Conservation (phyloP, 2,888 invertebrate genomes). For the Ephialtes manifestator region DNA sequence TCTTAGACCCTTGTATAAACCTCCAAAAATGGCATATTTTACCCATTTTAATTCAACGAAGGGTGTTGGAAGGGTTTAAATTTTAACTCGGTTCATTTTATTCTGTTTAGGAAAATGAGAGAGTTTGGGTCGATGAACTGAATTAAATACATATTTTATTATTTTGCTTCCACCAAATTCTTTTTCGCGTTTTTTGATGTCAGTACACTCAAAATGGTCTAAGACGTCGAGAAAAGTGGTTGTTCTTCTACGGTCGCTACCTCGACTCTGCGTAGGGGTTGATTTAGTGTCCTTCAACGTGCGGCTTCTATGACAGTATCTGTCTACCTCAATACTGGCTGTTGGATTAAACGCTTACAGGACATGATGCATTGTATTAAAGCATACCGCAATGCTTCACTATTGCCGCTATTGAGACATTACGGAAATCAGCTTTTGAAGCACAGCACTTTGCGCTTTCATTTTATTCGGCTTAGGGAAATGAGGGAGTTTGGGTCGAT, state of each 20-base stretch:
- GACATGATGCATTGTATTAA: not conserved
- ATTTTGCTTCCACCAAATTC: too few relatives aligned
- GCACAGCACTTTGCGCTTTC: not conserved
- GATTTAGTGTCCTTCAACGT: slow-evolving; percentile 73
- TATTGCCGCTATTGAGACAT: not conserved
- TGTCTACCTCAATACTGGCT: slow-evolving; percentile 43
- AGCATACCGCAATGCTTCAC: not conserved
- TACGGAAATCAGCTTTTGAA: not conserved
- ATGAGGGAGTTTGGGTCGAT: too few relatives aligned
- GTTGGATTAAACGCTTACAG: not conserved
- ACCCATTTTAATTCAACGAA: too few relatives aligned
- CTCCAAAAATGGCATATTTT: too few relatives aligned
- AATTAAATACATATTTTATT: too few relatives aligned
- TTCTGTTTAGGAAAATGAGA: not conserved
- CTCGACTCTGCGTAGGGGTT: slow-evolving; percentile 63
- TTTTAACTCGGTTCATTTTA: too few relatives aligned
- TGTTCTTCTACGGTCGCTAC: slow-evolving; percentile 2
- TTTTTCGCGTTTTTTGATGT: too few relatives aligned
- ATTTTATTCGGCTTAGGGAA: not conserved
- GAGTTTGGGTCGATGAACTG: too few relatives aligned
- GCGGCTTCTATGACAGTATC: slow-evolving; percentile 31
- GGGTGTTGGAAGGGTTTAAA: too few relatives aligned
- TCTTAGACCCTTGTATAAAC: too few relatives aligned
- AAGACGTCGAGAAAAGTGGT: too few relatives aligned
- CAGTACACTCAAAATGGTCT: too few relatives aligned